Conservation (phyloP, 2,888 invertebrate species). For the Caenorhabditis doughertyi region DNA sequence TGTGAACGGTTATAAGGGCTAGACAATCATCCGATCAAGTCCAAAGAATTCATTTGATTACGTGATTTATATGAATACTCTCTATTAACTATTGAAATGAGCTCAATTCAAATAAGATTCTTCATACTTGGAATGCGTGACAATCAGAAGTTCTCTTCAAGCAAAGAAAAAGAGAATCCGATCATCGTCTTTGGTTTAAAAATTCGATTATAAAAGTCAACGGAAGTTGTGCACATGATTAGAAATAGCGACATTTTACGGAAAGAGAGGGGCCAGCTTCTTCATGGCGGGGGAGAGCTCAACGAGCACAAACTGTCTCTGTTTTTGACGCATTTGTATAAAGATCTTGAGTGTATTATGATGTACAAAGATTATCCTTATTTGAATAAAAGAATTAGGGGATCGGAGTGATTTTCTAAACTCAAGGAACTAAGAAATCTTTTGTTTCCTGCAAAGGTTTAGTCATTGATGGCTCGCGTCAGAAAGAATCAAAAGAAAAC, state of each 20-base stretch:
- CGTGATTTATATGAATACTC: constrained; percentile 10
- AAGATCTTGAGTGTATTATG: background rate
- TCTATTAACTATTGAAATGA: background rate
- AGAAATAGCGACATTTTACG: constrained; percentile 19
- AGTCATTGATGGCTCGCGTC: constrained; percentile 52
- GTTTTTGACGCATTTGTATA: constrained; percentile 19
- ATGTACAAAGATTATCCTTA: constrained; percentile 20
- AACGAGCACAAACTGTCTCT: constrained; percentile 23
- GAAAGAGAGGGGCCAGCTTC: background rate
- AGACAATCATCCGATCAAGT: background rate
- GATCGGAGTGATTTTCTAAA: constrained; percentile 19
- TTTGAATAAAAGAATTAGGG: background rate
- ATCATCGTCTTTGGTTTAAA: constrained; percentile 7
- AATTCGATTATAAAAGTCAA: constrained; percentile 37
- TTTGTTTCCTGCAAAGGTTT: constrained; percentile 44
- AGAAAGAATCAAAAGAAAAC: constrained; percentile 21
- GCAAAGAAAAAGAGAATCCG: background rate
- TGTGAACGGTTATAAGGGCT: too few species aligned
- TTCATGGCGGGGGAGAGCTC: constrained; percentile 25
- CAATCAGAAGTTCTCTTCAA: constrained; percentile 38
- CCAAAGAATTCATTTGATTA: background rate
- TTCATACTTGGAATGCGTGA: constrained; percentile 28
- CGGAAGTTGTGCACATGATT: constrained; percentile 23
- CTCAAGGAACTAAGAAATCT: constrained; percentile 21
- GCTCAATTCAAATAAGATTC: constrained; percentile 16